These are phyloP conservation scores for Drosophila athabasca DNA, from an alignment of 1,140 invertebrate species.

Conservation along the genomic window DNA sequence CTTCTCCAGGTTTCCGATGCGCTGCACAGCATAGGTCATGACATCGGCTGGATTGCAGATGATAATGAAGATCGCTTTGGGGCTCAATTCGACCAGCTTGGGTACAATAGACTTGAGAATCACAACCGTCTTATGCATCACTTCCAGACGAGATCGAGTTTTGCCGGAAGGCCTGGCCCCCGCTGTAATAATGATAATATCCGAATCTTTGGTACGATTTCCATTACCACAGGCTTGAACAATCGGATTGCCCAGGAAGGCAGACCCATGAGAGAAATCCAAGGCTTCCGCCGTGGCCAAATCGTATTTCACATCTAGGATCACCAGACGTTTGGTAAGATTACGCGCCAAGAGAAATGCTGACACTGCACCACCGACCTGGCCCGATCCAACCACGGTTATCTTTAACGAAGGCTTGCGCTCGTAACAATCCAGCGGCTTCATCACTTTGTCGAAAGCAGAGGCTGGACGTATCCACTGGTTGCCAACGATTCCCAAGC, in stretches of 20 bases:
- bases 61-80: conserved; percentile 91
- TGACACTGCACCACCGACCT: conserved; percentile 43
- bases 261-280: conserved; percentile 44
- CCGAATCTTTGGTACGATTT: conserved; percentile 89
- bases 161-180: conserved; percentile 93
- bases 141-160: conserved; percentile 86
- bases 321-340: conserved; percentile 28
- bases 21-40: conserved; percentile 94
- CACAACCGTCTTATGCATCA: conserved; percentile 93
- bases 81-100: conserved; percentile 90
- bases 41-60: conserved; percentile 95
- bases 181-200: conserved; percentile 92
- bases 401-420: conserved; percentile 12
- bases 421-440: conserved; percentile 6
- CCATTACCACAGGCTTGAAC: conserved; percentile 85
- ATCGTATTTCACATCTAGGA: conserved; percentile 33
- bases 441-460: not conserved
- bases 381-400: conserved; percentile 39
- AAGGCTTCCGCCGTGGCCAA: conserved; percentile 30
- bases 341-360: conserved; percentile 26
- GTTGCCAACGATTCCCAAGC: no score
- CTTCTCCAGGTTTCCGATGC: conserved; percentile 91
- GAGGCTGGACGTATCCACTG: not conserved
- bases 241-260: conserved; percentile 37
- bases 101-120: conserved; percentile 93